Evolutionary conservation across 2,797 vertebrate species (phyloP), one percentile per base, ranked within the genome.

Genomic region (Masticophis lateralis): DNA sequence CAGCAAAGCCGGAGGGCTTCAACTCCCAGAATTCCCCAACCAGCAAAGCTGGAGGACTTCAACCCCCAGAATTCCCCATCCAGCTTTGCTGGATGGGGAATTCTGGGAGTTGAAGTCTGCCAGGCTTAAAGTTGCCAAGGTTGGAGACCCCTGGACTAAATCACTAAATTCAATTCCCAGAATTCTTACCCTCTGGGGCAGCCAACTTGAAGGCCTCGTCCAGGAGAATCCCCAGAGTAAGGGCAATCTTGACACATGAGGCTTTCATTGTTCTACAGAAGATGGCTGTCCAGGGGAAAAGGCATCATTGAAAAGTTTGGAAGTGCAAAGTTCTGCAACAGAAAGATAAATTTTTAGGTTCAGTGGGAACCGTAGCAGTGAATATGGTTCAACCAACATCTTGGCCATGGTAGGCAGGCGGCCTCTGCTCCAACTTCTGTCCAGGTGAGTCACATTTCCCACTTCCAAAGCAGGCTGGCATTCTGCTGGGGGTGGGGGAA

Each of bases 191-290:
- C 93, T 96, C 95, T 1, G 51, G 95, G 4, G 1, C 0, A 0
- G 92, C 90, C 90, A 86, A 0, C 0, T 87, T 88, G 94, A 8
- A 3, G 18, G 90, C 43, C 0, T 59, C 92, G 11, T 25, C 60
- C 79, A 22, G 1, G 57, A 92, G 86, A 28, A 43, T 90, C 0
- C 1, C 94, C 66, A 97, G 86, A 32, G n/a, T 25, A 0, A 97
- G 91, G 88, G 96, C 61, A 66, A 96, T 28, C 28, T 5, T 60
- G 12, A n/a, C 9, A 14, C 0, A 66, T 2, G 83, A 2, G 90
- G 95, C 91, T 51, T 16, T 95, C 94, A 74, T 96, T 57, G 86
- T 90, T 14, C 61, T 92, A 1, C 5, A 86, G 61, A 89, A 95
- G 87, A 90, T 86, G 18, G 13, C 91, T 55, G 32, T 47, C 59